phyloP scores from a whole-genome alignment of 2,888 invertebrate species.

The Ligdia adustata region DNA sequence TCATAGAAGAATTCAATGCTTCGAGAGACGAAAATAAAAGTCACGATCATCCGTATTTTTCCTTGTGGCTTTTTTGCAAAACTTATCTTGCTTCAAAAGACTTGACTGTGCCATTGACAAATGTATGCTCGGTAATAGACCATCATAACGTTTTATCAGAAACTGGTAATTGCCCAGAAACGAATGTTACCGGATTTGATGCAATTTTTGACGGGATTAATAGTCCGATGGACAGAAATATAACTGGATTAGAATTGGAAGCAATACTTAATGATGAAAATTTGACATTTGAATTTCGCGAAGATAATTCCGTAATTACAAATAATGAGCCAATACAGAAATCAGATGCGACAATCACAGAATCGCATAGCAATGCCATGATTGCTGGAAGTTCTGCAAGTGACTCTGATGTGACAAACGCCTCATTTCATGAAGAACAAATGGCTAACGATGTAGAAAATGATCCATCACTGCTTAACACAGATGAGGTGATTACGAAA shows the following conservation, averaged over 20 bases:
- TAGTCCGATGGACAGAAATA: conserved; percentile 3
- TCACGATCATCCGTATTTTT: conserved; percentile 3
- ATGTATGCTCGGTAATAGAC: conserved; percentile 3
- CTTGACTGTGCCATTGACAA: conserved; percentile 4
- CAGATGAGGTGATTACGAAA: too few species aligned
- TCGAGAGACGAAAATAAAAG: conserved; percentile 3
- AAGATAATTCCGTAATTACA: conserved; percentile 1
- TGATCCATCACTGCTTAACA: too few species aligned
- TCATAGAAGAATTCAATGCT: conserved; percentile 4
- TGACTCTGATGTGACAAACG: too few species aligned
- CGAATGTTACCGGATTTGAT: conserved; percentile 44
- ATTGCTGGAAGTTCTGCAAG: too few species aligned
- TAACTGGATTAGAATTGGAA: conserved; percentile 4
- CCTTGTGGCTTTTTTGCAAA: conserved; percentile 4
- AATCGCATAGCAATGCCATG: too few species aligned
- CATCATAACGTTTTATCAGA: conserved; percentile 4
- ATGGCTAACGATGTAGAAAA: too few species aligned
- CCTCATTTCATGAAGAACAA: too few species aligned
- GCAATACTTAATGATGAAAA: conserved; percentile 4
- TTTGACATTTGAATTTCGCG: conserved; percentile 3
- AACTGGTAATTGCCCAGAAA: conserved; percentile 3
- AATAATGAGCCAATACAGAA: too few species aligned
- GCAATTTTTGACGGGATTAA: conserved; percentile 4
- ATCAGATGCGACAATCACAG: too few species aligned
- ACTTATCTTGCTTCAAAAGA: conserved; percentile 3